Evolutionary conservation across 2,113 vertebrate genomes (phyloP).

Genomic region (Circaetus cinerascens): DNA sequence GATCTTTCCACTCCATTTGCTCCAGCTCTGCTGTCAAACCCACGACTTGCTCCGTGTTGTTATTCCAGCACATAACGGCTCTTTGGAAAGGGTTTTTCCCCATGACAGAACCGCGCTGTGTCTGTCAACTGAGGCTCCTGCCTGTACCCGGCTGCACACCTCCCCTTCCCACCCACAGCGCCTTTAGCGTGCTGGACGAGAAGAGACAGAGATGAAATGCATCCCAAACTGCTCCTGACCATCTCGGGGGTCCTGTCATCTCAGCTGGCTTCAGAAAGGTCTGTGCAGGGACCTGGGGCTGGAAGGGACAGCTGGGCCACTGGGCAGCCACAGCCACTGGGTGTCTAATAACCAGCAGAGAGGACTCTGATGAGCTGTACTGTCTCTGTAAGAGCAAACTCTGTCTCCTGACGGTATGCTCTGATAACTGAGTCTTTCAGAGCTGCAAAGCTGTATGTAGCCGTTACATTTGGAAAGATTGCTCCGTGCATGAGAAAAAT

Average conservation of each 20-base stretch:
- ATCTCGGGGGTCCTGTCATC: neutral
- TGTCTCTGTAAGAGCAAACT: neutral
- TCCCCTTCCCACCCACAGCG: neutral
- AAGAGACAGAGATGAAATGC: neutral
- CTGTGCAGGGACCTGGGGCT: neutral
- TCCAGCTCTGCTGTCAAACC: neutral
- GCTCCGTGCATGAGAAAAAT: neutral
- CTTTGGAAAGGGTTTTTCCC: neutral
- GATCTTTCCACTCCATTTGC: neutral
- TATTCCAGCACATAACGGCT: neutral
- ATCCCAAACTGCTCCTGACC: neutral
- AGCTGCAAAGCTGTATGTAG: neutral
- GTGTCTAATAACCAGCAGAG: neutral
- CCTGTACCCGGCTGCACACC: neutral
- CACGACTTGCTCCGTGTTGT: neutral
- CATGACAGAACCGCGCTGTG: rapidly evolving
- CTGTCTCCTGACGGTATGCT: neutral
- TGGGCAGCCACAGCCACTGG: neutral
- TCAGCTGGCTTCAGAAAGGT: neutral
- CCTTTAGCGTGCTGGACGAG: neutral
- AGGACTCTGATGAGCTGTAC: neutral
- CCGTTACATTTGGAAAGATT: neutral
- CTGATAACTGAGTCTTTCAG: neutral
- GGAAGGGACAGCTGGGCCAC: neutral
- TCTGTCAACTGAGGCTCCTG: neutral